Base-by-base conservation (phyloP, 2,113 vertebrate genomes). In the Chamaea fasciata region DNA sequence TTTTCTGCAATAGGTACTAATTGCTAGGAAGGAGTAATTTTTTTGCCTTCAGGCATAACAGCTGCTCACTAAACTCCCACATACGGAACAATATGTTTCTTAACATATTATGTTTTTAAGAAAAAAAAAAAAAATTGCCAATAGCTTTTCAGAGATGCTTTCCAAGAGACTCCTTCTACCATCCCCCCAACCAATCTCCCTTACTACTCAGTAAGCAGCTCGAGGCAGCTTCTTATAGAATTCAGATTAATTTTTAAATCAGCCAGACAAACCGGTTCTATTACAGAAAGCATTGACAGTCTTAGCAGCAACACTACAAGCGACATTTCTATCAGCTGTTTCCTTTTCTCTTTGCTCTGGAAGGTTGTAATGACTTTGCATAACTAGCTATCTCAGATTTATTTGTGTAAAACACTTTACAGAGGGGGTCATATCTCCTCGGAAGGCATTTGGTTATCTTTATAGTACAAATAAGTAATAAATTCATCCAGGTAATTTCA, bases 171-270 rank as follows among this genome's bases (percentile, higher is more conserved):
- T 73, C 19, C 35, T 63, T 4, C 65, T 41, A 50, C 57, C 55
- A 62, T 53, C 50, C 37, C 23, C 23, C 26, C 4, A 31, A 12
- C 11, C 3, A 7, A 21, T n/a, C 37, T 23, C 10, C 4, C 49
- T 19, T 49, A 65, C 49, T 83, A 85, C 55, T 63, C 76, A 79
- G 52, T 47, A 82, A 85, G 64, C 53, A 77, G 68, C 85, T 82
- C 0, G 5, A 83, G 85, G 86, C 67, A 90, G 70, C 65, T 91
- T 68, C 75, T 84, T 93, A 79, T 7, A 92, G 75, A 86, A 88
- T 77, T 92, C 88, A 86, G 71, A 92, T 90, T 93, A 79, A 90
- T 75, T 87, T 93, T 95, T 90, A 93, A 86, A 78, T 85, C 80
- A 90, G 86, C 85, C 31, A 33, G 92, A 76, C 83, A 83, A 92